These are phyloP conservation scores for Pseudomyrmex flavicornis DNA, from an alignment of 1,140 invertebrate species.

Conservation along the genomic window DNA sequence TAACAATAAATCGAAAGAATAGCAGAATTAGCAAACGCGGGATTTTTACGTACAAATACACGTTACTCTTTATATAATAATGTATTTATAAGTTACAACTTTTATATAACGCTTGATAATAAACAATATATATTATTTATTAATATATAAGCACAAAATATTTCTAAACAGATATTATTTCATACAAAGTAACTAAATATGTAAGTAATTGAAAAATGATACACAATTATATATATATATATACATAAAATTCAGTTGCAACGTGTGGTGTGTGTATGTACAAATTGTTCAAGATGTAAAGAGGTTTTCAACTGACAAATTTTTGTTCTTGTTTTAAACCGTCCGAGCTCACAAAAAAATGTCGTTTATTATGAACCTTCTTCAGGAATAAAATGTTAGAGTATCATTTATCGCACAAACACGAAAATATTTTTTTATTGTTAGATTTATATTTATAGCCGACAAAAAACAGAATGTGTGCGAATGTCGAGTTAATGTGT, in stretches of 20 bases:
- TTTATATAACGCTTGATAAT: too few species aligned
- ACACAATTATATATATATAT: too few species aligned
- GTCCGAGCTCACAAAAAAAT: not conserved
- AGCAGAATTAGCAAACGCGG: not conserved
- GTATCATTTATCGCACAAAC: slow-evolving; percentile 30
- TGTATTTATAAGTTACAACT: too few species aligned
- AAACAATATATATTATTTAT: too few species aligned
- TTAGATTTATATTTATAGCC: slow-evolving; percentile 1
- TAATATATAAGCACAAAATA: too few species aligned
- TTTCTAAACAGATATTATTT: not conserved
- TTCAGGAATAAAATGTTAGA: not conserved
- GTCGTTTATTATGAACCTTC: slow-evolving; percentile 9
- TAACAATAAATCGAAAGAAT: not conserved
- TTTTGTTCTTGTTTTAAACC: slow-evolving; percentile 13
- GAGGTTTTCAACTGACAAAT: not conserved
- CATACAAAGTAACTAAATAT: too few species aligned
- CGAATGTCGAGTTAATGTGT: too few species aligned
- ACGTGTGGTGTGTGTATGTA: too few species aligned
- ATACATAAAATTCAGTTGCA: not conserved
- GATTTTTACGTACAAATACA: not conserved
- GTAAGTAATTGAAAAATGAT: too few species aligned
- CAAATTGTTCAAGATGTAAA: not conserved
- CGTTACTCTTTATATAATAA: too few species aligned
- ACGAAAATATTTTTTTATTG: not conserved
- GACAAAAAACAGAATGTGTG: not conserved